A percentile compares a stretch with the other conserved stretches of the same genome.
These are phyloP conservation scores for Amphiprion percula DNA, from an alignment of 2,113 vertebrate species.

Conservation along the genomic window DNA sequence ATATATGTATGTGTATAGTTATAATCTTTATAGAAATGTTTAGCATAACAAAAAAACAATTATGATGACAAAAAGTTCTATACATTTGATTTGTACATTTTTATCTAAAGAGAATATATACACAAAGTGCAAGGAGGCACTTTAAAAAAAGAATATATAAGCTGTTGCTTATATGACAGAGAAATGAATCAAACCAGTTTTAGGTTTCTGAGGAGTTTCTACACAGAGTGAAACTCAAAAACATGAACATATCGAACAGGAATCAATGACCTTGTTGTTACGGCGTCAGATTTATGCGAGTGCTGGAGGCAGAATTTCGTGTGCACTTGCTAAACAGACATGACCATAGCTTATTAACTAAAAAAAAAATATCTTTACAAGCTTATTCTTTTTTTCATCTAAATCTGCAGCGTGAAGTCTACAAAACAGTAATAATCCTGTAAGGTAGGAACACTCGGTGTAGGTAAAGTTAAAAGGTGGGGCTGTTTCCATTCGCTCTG, in stretches of 20 bases:
- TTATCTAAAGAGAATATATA: constrained; percentile 72
- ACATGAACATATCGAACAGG: constrained; percentile 25
- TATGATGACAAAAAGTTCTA: constrained; percentile 58
- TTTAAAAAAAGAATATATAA: constrained; percentile 79
- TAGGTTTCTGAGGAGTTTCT: constrained; percentile 35
- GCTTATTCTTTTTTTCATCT: constrained; percentile 18
- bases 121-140: constrained; percentile 88
- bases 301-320: constrained; percentile 50
- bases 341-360: constrained; percentile 30
- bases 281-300: constrained; percentile 38
- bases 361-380: constrained; percentile 23
- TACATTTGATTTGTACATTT: constrained; percentile 58
- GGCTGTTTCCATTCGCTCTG: neutral
- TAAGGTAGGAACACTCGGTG: constrained; percentile 51
- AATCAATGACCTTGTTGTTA: constrained; percentile 57
- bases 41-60: constrained; percentile 65
- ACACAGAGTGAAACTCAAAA: constrained; percentile 31
- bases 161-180: constrained; percentile 56
- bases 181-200: constrained; percentile 37
- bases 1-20: constrained; percentile 29
- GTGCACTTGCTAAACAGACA: constrained; percentile 43
- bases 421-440: neutral
- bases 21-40: constrained; percentile 59
- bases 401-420: constrained; percentile 21
- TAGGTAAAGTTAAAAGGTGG: neutral